Base-by-base conservation (phyloP, 1,140 invertebrate genomes). In the Drosophila sproati region DNA sequence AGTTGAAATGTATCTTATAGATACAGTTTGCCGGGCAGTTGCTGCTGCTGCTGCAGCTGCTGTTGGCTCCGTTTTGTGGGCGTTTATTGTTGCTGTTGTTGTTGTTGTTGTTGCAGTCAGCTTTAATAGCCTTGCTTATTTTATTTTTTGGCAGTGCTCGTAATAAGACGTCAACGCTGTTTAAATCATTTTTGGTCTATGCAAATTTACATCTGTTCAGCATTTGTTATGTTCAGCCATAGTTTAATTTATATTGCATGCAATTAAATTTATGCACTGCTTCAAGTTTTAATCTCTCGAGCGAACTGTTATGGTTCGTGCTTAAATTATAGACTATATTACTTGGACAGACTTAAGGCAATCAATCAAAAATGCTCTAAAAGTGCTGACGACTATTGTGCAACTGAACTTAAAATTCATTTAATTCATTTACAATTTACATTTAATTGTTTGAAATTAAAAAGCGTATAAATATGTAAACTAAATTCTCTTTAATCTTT, bases 81-180 rank as follows among this genome's bases (percentile, higher is more conserved):
- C 37, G 52, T 55, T 10, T 47, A 12, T 45, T 43, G 43, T 31
- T 32, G 41, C 32, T 47, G 31, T 12, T 47, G 43, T 10, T 47
- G 31, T 45, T 43, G 43, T 31, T 32, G 41, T 34, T 47, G 56
- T 10, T 32, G 29, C 50, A 51, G 50, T n/a, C 56, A 59, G 45
- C 31, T 59, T 59, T 59, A 59, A 45, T 45, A 47, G 56, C 31
- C 43, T 34, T 59, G 6, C n/a, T 7, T 48, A 31, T 43, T 32
- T 6, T 31, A 37, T 45, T 51, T 89, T 77, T 77, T 76, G 76
- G 51, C 87, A 86, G 52, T 79, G 77, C 69, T 62, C 70, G 85
- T 89, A 83, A 83, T 89, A 80, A 75, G 85, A 89, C 82, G 83
- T 88, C 85, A 89, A 88, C 83, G 83, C 79, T 68, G 68, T 64